Conservation (phyloP, 2,113 vertebrate species). For the Eclectus roratus region DNA sequence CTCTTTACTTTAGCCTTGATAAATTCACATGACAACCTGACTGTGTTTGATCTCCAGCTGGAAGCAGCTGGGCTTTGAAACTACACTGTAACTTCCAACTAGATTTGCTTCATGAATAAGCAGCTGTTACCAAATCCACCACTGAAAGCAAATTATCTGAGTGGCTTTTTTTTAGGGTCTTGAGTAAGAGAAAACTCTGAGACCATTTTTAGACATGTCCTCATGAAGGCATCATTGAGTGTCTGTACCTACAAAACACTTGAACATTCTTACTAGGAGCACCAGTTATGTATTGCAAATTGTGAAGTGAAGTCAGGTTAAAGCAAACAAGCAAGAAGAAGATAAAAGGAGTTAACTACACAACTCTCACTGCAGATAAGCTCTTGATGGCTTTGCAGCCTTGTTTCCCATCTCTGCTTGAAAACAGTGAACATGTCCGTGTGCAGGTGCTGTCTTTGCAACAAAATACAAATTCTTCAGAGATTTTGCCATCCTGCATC, state of each 20-base stretch:
- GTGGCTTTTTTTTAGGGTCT: not conserved
- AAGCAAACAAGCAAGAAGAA: not conserved
- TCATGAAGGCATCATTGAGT: not conserved
- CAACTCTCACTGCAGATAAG: not conserved
- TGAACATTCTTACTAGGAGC: not conserved
- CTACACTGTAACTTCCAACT: not conserved
- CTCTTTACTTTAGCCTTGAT: not conserved
- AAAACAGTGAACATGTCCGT: accelerated
- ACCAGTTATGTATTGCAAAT: not conserved
- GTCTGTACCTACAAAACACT: not conserved
- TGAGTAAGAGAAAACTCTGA: not conserved
- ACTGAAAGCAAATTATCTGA: not conserved
- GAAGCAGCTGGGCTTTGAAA: conserved; percentile 7
- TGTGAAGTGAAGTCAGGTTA: not conserved
- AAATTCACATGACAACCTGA: not conserved
- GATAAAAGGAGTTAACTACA: not conserved
- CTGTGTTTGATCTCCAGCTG: not conserved
- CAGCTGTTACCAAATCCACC: not conserved
- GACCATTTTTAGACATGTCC: not conserved
- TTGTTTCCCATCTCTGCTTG: not conserved
- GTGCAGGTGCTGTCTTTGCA: not conserved
- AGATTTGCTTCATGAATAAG: not conserved
- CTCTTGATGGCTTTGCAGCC: not conserved
- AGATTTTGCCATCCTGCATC: not conserved
- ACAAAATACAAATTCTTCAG: not conserved